These are phyloP conservation scores for Porites cylindrica DNA, from an alignment of 92 coral and sea anemone species.

Conservation along the genomic window DNA sequence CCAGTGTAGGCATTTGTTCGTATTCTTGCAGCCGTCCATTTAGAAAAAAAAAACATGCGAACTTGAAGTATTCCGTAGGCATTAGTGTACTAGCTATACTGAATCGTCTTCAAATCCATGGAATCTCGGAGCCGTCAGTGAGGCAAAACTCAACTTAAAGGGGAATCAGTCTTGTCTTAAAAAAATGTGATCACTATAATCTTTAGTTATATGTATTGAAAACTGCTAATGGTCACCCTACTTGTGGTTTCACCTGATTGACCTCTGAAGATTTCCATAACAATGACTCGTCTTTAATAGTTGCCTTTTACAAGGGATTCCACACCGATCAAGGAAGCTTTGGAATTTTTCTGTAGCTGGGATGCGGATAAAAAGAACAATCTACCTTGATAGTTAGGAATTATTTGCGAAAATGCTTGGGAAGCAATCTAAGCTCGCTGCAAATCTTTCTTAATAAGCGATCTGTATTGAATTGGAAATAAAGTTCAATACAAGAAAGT, in stretches of 20 bases:
- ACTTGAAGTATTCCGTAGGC: no score
- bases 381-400: no score
- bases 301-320: background rate
- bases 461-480: no score
- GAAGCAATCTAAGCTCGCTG: no score
- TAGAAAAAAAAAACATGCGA: background rate
- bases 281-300: background rate
- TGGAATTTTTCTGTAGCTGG: background rate
- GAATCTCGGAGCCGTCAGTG: background rate
- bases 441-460: background rate
- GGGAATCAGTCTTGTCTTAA: background rate
- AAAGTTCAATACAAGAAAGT: background rate
- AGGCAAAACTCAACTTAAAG: background rate
- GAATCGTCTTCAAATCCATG: no score
- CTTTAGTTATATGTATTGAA: background rate
- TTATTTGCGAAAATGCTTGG: no score
- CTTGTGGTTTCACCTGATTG: background rate
- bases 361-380: no score
- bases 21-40: background rate
- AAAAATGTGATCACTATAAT: background rate
- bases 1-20: constrained; percentile 27
- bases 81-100: no score
- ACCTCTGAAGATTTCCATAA: constrained; percentile 9
- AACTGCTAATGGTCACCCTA: background rate
- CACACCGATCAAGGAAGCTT: background rate